Evolutionary conservation across 2,113 vertebrate genomes (phyloP).

Genomic region (Uria lomvia): DNA sequence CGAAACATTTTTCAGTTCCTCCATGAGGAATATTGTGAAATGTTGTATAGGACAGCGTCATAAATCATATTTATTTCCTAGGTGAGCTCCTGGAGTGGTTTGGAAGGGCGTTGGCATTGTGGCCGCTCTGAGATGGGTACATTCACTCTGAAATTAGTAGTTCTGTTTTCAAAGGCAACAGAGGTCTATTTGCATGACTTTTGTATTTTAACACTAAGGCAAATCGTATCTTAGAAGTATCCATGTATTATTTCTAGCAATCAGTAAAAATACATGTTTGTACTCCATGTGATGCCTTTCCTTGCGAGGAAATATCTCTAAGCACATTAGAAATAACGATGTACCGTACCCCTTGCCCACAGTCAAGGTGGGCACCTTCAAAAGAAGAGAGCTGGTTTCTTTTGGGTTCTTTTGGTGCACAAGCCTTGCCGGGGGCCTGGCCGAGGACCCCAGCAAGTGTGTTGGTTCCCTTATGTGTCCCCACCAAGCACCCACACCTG

Average conservation of each 20-base stretch:
- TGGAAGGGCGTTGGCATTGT: background rate
- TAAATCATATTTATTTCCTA: background rate
- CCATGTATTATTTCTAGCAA: background rate
- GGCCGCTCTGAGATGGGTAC: background rate
- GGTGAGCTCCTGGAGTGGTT: background rate
- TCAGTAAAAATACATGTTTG: background rate
- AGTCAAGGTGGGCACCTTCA: background rate
- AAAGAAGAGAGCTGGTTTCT: background rate
- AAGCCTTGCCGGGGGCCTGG: background rate
- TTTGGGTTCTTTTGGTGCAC: background rate
- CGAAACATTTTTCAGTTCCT: background rate
- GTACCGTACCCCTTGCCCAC: accelerated
- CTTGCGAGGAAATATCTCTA: background rate
- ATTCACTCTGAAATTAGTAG: background rate
- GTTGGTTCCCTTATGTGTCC: background rate
- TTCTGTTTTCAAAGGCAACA: conserved; percentile 44
- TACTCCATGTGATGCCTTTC: background rate
- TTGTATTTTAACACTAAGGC: background rate
- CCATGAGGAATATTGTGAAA: background rate
- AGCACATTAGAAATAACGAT: background rate
- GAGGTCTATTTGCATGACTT: conserved; percentile 27
- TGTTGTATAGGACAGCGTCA: background rate
- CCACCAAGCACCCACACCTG: background rate
- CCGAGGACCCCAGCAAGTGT: background rate
- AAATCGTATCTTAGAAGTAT: background rate